Percentiles rank a stretch among this genome's conserved stretches.
phyloP scores from a whole-genome alignment of 2,797 vertebrate species.

The Microhierax caerulescens region DNA sequence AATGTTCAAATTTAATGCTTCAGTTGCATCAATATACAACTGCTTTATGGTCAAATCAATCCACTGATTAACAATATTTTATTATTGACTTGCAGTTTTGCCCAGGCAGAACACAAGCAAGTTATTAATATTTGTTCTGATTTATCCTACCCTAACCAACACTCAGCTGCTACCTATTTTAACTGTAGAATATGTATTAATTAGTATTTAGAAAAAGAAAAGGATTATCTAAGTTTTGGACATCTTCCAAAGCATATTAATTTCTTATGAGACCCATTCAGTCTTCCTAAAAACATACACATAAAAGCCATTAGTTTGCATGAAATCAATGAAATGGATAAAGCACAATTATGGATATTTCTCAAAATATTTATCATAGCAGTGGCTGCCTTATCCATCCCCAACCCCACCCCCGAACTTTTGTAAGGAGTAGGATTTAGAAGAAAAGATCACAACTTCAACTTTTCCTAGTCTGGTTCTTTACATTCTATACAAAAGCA shows the following conservation, averaged over 20 bases:
- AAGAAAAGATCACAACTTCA: neutral
- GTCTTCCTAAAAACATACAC: neutral
- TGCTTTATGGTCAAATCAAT: conserved; percentile 40
- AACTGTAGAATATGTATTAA: neutral
- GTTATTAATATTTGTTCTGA: neutral
- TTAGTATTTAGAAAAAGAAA: neutral
- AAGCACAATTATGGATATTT: neutral
- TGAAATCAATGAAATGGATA: neutral
- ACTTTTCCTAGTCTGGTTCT: neutral
- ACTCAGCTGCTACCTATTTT: neutral
- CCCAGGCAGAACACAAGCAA: neutral
- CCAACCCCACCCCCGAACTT: neutral
- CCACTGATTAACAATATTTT: conserved; percentile 39
- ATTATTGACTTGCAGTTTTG: conserved; percentile 17
- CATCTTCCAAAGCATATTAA: neutral
- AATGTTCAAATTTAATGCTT: conserved; percentile 20
- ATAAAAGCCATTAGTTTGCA: neutral
- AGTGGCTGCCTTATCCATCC: neutral
- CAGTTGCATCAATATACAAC: neutral
- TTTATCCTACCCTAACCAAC: neutral
- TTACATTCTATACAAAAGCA: neutral
- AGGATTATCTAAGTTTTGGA: neutral
- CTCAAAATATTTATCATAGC: neutral
- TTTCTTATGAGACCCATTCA: neutral
- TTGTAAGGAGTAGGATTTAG: neutral